Evolutionary conservation across 2,113 vertebrate genomes (phyloP).

Genomic region (Phyllostomus hastatus): DNA sequence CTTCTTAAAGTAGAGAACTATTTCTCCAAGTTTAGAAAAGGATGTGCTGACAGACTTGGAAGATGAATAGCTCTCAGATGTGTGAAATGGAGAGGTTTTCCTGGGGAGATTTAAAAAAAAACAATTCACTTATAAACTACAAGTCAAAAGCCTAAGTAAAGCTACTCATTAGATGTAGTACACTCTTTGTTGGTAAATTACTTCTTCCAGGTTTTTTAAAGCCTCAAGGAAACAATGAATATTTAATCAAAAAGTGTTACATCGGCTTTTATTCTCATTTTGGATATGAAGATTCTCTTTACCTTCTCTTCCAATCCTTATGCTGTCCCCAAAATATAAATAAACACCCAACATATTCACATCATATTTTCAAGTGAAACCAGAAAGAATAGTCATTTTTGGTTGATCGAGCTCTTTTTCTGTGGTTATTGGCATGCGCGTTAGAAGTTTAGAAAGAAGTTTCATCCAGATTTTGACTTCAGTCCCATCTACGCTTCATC

Average conservation of each 20-base stretch:
- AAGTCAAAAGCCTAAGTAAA: not conserved
- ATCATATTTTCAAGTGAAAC: not conserved
- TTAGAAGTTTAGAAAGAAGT: conserved; percentile 12
- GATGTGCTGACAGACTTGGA: not conserved
- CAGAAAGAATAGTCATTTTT: not conserved
- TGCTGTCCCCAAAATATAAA: not conserved
- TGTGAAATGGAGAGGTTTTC: not conserved
- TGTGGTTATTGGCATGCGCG: not conserved
- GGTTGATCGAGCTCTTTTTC: not conserved
- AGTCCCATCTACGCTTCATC: not conserved
- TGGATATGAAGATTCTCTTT: not conserved
- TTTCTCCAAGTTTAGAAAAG: not conserved
- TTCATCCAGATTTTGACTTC: not conserved
- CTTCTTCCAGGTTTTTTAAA: not conserved
- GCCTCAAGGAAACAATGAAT: not conserved
- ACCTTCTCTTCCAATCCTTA: not conserved
- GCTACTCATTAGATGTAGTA: not conserved
- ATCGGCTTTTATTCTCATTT: not conserved
- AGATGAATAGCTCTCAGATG: not conserved
- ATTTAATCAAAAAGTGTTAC: not conserved
- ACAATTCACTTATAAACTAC: not conserved
- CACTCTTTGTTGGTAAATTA: not conserved
- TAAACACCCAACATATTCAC: not conserved
- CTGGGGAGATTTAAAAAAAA: not conserved
- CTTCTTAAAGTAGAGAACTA: not conserved